These are phyloP conservation scores for Lithodes maja DNA, from an alignment of 2,888 invertebrate genomes.

Conservation along the genomic window DNA sequence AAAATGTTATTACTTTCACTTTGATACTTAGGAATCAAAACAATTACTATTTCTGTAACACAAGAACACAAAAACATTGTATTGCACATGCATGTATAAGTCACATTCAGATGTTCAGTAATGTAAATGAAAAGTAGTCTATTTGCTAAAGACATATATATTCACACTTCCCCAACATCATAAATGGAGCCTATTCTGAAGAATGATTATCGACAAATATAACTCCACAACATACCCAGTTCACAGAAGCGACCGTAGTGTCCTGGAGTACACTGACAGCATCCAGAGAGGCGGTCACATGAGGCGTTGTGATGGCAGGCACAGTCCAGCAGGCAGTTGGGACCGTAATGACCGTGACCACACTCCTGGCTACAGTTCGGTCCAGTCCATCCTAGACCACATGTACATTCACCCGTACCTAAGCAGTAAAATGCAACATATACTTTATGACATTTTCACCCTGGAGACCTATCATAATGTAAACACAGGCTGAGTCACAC, in stretches of 20 bases:
- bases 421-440: too few species aligned
- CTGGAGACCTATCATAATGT: too few species aligned
- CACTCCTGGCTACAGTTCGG: constrained; percentile 76
- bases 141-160: too few species aligned
- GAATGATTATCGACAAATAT: constrained; percentile 63
- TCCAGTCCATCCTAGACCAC: constrained; percentile 61
- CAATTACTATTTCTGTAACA: too few species aligned
- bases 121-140: too few species aligned
- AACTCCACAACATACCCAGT: constrained; percentile 74
- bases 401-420: constrained; percentile 53
- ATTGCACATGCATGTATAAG: not conserved
- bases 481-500: too few species aligned
- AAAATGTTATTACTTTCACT: too few species aligned
- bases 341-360: constrained; percentile 86
- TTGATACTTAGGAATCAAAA: too few species aligned
- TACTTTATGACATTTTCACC: too few species aligned
- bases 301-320: constrained; percentile 89
- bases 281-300: constrained; percentile 89
- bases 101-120: not conserved
- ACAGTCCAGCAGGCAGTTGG: constrained; percentile 84
- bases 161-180: too few species aligned
- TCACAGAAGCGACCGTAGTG: constrained; percentile 88
- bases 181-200: too few species aligned
- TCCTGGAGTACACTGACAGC: constrained; percentile 88
- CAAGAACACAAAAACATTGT: too few species aligned